phyloP scores from a whole-genome alignment of 2,888 invertebrate genomes.

The Colletes collaris region DNA sequence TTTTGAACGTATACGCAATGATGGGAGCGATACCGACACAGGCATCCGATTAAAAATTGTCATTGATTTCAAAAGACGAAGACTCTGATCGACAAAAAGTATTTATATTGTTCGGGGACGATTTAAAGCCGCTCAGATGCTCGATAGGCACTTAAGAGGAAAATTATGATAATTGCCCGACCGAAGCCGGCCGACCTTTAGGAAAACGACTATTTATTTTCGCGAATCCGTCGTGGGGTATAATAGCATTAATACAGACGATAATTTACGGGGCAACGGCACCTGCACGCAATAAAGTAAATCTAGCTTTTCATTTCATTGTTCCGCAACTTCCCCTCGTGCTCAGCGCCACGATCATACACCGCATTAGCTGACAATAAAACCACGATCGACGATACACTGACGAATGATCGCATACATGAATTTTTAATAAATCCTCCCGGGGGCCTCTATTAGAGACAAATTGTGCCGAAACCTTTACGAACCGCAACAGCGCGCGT shows the following conservation, averaged over 20 bases:
- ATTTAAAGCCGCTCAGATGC: not conserved
- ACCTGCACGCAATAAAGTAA: conserved; percentile 71
- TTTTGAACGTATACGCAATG: too few species aligned
- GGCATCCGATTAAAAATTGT: too few species aligned
- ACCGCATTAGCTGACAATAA: conserved; percentile 72
- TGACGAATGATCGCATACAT: conserved; percentile 62
- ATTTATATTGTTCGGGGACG: not conserved
- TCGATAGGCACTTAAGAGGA: conserved; percentile 17
- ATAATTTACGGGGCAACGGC: conserved; percentile 64
- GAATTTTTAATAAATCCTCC: conserved; percentile 64
- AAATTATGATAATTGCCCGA: conserved; percentile 60
- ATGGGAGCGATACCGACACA: too few species aligned
- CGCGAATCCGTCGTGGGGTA: conserved; percentile 32
- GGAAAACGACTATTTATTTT: conserved; percentile 64
- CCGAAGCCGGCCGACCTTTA: not conserved
- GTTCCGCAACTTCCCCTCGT: conserved; percentile 55
- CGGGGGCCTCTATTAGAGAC: conserved; percentile 43
- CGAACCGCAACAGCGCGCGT: not conserved
- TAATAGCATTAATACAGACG: conserved; percentile 57
- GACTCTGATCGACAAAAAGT: too few species aligned
- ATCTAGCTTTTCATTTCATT: conserved; percentile 69
- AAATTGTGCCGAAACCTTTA: conserved; percentile 43
- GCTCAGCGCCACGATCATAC: conserved; percentile 65
- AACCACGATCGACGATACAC: conserved; percentile 64
- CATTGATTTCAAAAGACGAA: too few species aligned